phyloP scores from a whole-genome alignment of 2,113 vertebrate species.

The Psammodynastes pulverulentus region DNA sequence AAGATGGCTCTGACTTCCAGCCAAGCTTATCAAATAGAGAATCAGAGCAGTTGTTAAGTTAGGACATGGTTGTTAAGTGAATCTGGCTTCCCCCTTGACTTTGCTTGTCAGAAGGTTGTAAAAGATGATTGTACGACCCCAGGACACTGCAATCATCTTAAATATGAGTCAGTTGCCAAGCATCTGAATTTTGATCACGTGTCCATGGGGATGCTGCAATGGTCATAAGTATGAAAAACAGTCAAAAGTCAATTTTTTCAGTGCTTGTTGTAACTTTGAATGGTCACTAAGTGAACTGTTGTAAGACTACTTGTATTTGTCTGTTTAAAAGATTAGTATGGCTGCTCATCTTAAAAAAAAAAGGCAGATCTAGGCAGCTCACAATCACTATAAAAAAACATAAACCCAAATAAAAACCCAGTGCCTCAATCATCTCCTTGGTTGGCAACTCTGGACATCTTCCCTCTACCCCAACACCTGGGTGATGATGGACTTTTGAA shows the following conservation, averaged over 20 bases:
- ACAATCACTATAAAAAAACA: background rate
- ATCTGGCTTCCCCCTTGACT: background rate
- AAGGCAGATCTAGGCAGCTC: background rate
- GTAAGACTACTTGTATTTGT: background rate
- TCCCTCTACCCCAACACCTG: background rate
- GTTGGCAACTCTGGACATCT: background rate
- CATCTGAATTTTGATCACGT: background rate
- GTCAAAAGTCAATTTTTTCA: background rate
- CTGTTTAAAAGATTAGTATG: background rate
- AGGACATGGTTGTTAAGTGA: background rate
- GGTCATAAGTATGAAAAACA: background rate
- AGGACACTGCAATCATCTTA: background rate
- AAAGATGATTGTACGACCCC: background rate
- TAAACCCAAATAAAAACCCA: background rate
- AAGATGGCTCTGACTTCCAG: background rate
- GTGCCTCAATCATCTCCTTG: background rate
- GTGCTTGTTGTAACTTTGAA: background rate
- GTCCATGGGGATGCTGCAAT: background rate
- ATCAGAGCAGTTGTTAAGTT: no score
- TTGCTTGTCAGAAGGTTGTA: background rate
- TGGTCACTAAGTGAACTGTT: background rate
- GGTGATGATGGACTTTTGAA: background rate
- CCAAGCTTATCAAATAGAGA: background rate
- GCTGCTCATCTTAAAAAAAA: background rate
- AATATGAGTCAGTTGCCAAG: background rate